Evolutionary conservation across 2,113 vertebrate genomes (phyloP).

Genomic region (Toxotes chatareus): DNA sequence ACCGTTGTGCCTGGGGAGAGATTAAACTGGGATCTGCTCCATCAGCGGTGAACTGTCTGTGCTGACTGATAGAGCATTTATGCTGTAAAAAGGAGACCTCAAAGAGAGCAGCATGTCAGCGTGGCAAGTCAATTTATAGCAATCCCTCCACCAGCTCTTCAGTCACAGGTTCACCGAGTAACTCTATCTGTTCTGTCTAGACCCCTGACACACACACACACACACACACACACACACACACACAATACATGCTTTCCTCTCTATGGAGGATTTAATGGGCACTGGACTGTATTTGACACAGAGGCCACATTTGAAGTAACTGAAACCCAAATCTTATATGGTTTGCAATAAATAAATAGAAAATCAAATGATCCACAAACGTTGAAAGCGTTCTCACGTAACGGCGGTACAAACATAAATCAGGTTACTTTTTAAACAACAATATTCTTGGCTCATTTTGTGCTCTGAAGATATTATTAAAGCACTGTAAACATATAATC

Average conservation of each 20-base stretch:
- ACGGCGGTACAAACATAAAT: neutral
- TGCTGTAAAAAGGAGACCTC: conserved; percentile 68
- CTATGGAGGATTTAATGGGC: conserved; percentile 34
- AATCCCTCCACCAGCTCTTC: conserved; percentile 44
- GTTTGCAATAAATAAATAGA: conserved; percentile 32
- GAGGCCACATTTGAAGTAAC: conserved; percentile 26
- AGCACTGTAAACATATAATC: neutral
- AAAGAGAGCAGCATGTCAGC: conserved; percentile 73
- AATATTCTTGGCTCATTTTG: neutral
- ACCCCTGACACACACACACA: conserved; percentile 8
- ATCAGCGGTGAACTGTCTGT: conserved; percentile 55
- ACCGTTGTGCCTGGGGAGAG: conserved; percentile 48
- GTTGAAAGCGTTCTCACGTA: neutral
- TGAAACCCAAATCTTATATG: conserved; percentile 11
- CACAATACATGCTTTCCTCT: conserved; percentile 26
- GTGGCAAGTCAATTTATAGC: conserved; percentile 73
- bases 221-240: conserved; percentile 23
- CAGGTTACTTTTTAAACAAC: neutral
- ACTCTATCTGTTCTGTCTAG: conserved; percentile 60
- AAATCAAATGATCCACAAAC: conserved; percentile 11
- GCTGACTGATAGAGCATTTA: conserved; percentile 69
- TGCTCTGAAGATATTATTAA: neutral
- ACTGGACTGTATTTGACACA: conserved; percentile 16
- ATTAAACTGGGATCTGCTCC: conserved; percentile 54
- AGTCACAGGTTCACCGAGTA: conserved; percentile 70